Percentiles rank a stretch among this genome's conserved stretches.
These are phyloP conservation scores for Aldabrachelys gigantea DNA, from an alignment of 2,113 vertebrate genomes.

Conservation along the genomic window DNA sequence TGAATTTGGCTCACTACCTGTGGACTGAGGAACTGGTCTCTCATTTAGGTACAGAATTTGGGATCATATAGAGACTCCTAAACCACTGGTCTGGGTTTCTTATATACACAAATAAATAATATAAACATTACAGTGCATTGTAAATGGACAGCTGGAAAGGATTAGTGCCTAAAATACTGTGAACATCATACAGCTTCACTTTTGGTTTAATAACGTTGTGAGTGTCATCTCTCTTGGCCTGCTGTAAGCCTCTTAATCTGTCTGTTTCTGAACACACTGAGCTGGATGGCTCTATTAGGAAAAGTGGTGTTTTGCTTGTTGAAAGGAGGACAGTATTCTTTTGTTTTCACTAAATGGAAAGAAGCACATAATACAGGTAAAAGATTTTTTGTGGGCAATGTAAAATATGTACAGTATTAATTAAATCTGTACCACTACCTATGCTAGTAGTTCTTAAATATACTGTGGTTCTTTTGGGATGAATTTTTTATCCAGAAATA, in stretches of 20 bases:
- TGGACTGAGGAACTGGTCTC: neutral
- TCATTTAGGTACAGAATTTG: neutral
- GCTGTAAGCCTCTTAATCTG: neutral
- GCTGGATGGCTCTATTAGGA: neutral
- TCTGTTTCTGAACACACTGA: neutral
- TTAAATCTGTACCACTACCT: neutral
- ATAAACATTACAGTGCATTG: neutral
- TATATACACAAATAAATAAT: neutral
- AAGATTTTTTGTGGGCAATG: neutral
- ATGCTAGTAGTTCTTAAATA: neutral
- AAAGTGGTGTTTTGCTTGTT: neutral
- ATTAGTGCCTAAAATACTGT: neutral
- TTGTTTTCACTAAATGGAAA: neutral
- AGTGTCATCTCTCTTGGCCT: neutral
- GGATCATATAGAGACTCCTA: neutral
- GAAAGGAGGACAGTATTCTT: neutral
- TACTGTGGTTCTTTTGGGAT: neutral
- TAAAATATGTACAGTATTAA: neutral
- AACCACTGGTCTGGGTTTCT: neutral
- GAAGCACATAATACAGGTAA: neutral
- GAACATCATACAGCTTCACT: neutral
- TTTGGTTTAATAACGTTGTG: slow-evolving; percentile 29
- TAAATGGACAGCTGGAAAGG: neutral
- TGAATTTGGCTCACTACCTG: neutral
- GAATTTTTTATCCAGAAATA: neutral